Conservation (phyloP, 2,888 invertebrate genomes). For the Amiota mariae region DNA sequence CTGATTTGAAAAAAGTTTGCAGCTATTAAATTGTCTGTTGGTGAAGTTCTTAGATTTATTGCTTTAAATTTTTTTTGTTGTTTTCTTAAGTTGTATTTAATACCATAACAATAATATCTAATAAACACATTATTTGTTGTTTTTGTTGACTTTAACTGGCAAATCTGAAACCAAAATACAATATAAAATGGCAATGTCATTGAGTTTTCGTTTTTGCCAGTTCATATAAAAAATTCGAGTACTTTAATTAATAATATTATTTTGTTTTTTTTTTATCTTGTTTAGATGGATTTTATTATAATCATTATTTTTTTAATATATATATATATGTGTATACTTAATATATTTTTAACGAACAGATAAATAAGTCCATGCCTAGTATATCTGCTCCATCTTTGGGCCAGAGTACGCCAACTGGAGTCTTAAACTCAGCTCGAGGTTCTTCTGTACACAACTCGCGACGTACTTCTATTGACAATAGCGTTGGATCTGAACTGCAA, state of each 20-base stretch:
- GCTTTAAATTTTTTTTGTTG: conserved; percentile 48
- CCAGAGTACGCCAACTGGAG: conserved; percentile 65
- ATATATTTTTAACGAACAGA: conserved; percentile 38
- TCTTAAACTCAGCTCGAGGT: conserved; percentile 61
- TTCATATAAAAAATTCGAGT: conserved; percentile 30
- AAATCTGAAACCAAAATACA: not conserved
- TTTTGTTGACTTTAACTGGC: not conserved
- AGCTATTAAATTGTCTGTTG: too few species aligned
- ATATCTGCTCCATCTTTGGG: conserved; percentile 54
- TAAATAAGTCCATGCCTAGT: conserved; percentile 43
- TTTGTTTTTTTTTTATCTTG: conserved; percentile 20
- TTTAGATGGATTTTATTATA: not conserved
- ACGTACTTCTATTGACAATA: conserved; percentile 71
- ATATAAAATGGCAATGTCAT: not conserved
- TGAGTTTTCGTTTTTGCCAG: conserved; percentile 9
- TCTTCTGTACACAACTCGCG: conserved; percentile 72
- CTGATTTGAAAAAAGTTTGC: too few species aligned
- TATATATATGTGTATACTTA: not conserved
- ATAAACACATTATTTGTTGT: conserved; percentile 17
- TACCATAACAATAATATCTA: conserved; percentile 24
- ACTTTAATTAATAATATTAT: conserved; percentile 6
- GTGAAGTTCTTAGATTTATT: not conserved
- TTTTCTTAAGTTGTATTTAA: conserved; percentile 42
- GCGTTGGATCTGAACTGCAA: conserved; percentile 65
- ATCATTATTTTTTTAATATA: conserved; percentile 14